Evolutionary conservation across 2,113 vertebrate species (phyloP).

Genomic region (Cyprinodon tularosa): DNA sequence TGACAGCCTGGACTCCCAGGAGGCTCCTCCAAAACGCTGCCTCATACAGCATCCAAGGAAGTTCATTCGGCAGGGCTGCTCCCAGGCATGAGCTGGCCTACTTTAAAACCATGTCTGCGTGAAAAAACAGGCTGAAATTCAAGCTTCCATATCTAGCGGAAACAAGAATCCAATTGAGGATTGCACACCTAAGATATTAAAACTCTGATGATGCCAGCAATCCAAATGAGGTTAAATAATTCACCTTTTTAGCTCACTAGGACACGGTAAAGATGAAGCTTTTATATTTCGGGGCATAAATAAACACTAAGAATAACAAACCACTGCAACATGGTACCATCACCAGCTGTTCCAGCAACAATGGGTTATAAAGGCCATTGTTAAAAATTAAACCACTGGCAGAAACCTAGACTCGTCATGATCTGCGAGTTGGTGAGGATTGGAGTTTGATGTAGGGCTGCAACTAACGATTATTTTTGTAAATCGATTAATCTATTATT

Average conservation of each 20-base stretch:
- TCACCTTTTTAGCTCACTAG: slow-evolving; percentile 15
- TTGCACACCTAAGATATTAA: slow-evolving; percentile 20
- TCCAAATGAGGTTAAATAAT: slow-evolving; percentile 44
- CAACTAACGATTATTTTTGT: too few species aligned
- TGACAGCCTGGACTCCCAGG: slow-evolving; percentile 54
- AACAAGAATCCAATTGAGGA: slow-evolving; percentile 7
- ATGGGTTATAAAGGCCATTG: background rate
- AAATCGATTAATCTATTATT: too few species aligned
- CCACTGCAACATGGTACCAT: too few species aligned
- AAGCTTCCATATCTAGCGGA: slow-evolving; percentile 15
- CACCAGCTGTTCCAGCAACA: slow-evolving; percentile 2
- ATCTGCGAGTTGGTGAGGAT: background rate
- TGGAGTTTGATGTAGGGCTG: background rate
- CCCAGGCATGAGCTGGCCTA: slow-evolving; percentile 74
- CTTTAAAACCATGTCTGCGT: slow-evolving; percentile 61
- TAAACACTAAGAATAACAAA: slow-evolving; percentile 33
- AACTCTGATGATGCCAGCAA: slow-evolving; percentile 39
- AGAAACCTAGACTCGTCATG: background rate
- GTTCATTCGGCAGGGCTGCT: slow-evolving; percentile 69
- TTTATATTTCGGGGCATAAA: slow-evolving; percentile 36
- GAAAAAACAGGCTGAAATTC: slow-evolving; percentile 56
- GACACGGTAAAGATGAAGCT: slow-evolving; percentile 3
- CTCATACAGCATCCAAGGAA: slow-evolving; percentile 50
- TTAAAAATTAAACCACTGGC: slow-evolving; percentile 1
- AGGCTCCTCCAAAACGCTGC: slow-evolving; percentile 54